These are phyloP conservation scores for Zoanthus sociatus DNA, from an alignment of 92 coral and sea anemone genomes.

Conservation along the genomic window DNA sequence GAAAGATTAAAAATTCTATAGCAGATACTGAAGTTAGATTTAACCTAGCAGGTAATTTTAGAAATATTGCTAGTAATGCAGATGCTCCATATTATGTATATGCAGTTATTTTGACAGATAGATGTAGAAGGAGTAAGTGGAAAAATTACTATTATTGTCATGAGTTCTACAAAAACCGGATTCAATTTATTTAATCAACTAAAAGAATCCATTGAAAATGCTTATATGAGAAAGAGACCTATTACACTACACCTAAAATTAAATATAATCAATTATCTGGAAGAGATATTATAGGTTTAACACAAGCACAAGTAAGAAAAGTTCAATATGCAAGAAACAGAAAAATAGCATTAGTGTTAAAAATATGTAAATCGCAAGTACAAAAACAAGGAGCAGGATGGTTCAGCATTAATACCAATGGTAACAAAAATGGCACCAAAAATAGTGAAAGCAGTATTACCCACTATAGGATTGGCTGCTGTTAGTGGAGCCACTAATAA, in stretches of 20 bases:
- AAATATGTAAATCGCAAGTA: neutral
- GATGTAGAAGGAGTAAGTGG: neutral
- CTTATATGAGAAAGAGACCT: neutral
- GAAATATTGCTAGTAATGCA: neutral
- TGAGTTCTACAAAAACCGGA: neutral
- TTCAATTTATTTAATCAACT: neutral
- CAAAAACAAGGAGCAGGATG: neutral
- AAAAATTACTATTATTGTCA: neutral
- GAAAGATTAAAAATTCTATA: neutral
- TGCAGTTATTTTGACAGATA: neutral
- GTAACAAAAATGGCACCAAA: neutral
- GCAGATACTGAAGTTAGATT: neutral
- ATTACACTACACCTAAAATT: neutral
- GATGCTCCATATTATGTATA: neutral
- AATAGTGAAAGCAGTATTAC: neutral
- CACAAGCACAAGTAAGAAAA: neutral
- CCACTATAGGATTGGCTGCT: neutral
- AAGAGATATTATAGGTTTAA: neutral
- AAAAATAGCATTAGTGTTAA: neutral
- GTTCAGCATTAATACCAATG: neutral
- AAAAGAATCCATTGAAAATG: neutral
- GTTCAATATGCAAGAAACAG: neutral
- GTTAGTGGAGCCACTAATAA: neutral
- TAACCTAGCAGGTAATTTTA: neutral
- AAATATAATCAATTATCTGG: neutral